Conservation (phyloP, 1,140 invertebrate species). For the Panagrolaimus sp. region DNA sequence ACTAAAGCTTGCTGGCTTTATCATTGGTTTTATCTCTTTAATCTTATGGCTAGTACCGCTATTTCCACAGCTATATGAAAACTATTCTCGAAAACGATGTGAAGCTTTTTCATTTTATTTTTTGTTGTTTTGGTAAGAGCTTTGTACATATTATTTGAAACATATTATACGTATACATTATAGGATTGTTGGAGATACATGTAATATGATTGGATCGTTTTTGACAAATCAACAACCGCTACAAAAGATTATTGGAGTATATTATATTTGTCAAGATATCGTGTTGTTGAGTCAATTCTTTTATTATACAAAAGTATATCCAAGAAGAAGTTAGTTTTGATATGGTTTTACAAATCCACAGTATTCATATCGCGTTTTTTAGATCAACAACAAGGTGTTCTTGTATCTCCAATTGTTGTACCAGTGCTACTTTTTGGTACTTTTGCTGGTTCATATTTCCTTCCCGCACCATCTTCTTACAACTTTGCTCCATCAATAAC, state of each 20-base stretch:
- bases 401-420: constrained; percentile 30
- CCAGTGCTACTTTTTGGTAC: constrained; percentile 43
- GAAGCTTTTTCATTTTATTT: constrained; percentile 47
- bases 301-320: constrained; percentile 53
- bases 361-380: neutral
- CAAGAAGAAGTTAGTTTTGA: constrained; percentile 32
- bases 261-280: constrained; percentile 57
- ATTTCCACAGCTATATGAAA: constrained; percentile 47
- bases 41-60: constrained; percentile 44
- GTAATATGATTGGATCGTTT: constrained; percentile 56
- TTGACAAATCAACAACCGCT: constrained; percentile 57
- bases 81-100: constrained; percentile 43
- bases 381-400: constrained; percentile 9
- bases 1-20: constrained; percentile 38
- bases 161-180: neutral
- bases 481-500: neutral
- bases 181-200: constrained; percentile 52
- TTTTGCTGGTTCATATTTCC: constrained; percentile 21
- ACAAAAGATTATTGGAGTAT: constrained; percentile 57
- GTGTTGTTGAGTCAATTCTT: constrained; percentile 46
- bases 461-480: neutral
- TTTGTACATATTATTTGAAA: too few species aligned
- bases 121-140: constrained; percentile 48
- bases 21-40: constrained; percentile 40
- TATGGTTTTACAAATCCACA: neutral